Base-by-base conservation (phyloP, 2,113 vertebrate species). In the Puma concolor region DNA sequence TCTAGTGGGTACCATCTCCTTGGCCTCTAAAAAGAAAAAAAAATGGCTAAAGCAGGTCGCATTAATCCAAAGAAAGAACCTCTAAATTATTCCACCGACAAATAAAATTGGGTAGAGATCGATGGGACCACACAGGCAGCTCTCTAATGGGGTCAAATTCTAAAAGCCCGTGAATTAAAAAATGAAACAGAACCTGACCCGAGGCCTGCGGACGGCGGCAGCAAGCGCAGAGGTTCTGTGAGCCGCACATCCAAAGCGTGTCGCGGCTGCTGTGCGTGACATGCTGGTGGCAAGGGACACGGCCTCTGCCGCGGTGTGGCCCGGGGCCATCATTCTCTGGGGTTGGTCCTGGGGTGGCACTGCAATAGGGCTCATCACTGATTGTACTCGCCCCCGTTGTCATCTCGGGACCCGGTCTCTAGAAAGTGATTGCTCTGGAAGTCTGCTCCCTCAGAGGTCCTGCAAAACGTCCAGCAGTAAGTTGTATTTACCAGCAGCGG, bases 251-350 rank as follows among this genome's bases (percentile, higher is more conserved):
- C 77, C 13, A 12, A 52, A 89, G 27, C 8, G 2, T 12, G 0
- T 4, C 6, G 7, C 54, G 16, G 10, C 50, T 0, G 1, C 5
- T 29, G 7, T 0, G 4, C 0, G 0, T 2, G 48, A 27, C 2
- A 7, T 27, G 5, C 31, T 54, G 50, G 38, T 86, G 54, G 36
- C 12, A 9, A 0, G 29, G 29, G 3, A 3, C 33, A 0, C 9
- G 36, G 50, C n/a, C 7, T 67, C 77, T 83, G 60, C 5, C 13
- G 23, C 2, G 48, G 8, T 15, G 14, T 41, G 74, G 4, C 76
- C 64, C 23, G 21, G n/a, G 16, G 15, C 67, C 50, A 7, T 29
- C 27, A 48, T 48, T 38, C 57, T 50, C 52, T 48, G 48, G 23
- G 52, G n/a, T 23, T 33, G 7, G 44, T 15, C 57, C 23, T 74